Percentiles rank a stretch among this genome's conserved stretches.
Conservation (phyloP, 2,888 invertebrate genomes). For the Watsonalla binaria region DNA sequence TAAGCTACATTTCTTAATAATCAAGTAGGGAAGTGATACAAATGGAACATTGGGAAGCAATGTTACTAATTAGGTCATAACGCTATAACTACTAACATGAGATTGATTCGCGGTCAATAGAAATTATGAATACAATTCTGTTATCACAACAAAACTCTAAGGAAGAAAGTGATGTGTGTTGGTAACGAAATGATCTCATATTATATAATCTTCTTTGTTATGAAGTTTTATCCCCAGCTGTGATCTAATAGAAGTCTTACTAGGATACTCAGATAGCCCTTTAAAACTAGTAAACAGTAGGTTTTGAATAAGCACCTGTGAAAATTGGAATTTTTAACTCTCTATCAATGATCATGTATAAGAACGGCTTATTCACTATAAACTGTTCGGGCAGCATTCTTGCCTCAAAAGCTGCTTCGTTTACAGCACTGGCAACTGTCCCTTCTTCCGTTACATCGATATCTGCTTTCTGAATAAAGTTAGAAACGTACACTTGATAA, state of each 20-base stretch:
- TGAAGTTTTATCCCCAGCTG: too few species aligned
- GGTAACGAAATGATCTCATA: too few species aligned
- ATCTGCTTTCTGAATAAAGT: conserved; percentile 60
- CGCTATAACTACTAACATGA: too few species aligned
- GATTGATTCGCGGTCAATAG: too few species aligned
- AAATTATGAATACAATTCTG: too few species aligned
- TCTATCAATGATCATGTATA: conserved; percentile 64
- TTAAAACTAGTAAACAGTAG: conserved; percentile 35
- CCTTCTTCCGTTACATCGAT: conserved; percentile 64
- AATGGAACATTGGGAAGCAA: too few species aligned
- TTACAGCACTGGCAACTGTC: conserved; percentile 42
- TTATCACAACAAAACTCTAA: too few species aligned
- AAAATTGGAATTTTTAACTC: conserved; percentile 46
- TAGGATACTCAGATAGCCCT: neutral
- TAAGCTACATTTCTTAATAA: too few species aligned
- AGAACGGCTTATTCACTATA: conserved; percentile 52
- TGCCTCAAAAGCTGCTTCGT: conserved; percentile 29
- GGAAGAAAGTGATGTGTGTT: too few species aligned
- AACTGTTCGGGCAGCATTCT: conserved; percentile 37
- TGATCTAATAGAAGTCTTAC: neutral
- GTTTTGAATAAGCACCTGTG: conserved; percentile 61
- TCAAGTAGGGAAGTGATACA: too few species aligned
- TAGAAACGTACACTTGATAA: conserved; percentile 39
- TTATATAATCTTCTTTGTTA: too few species aligned
- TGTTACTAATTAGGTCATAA: too few species aligned